Evolutionary conservation across 2,888 invertebrate species (phyloP), one percentile per base, ranked within the genome.

Genomic region (Bibio marci): DNA sequence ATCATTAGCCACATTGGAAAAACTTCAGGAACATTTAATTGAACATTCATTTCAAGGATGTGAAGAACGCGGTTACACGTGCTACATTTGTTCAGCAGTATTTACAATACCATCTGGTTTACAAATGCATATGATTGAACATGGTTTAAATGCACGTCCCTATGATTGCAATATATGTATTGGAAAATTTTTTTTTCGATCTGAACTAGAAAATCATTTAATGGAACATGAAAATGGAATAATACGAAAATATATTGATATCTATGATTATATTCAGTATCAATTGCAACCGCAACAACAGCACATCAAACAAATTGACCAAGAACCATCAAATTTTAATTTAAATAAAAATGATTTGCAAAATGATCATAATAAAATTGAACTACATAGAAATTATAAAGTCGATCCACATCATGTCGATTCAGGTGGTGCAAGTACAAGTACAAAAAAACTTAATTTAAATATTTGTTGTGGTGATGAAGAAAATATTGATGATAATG

Each of bases 1-100:
- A 48, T 71, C 79, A 8, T 70, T 83, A 33, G 76, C 81, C 33
- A 80, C 83, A 2, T 77, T 85, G 0, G 72, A 80, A 28, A 78
- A 87, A 44, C 69, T 92, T 2, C 91, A 88, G 58, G 74, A 78
- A 42, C 91, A 91, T 55, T 67, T 91, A 41, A 90, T 92, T 43
- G 90, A 92, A 51, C 92, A 94, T 58, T 88, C 86, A 1, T 92
- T 88, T 54, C 82, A 82, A 19, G 87, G 86, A 4, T 83, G 82
- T 50, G 76, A 80, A 27, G 76, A 79, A 8, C 55, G 61, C 1
- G 71, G 73, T 27, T 86, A 81, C 55, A 77, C 79, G 4, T 92
- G 92, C 58, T 87, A 87, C 57, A 71, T 91, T 45, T 94, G 92
- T 59, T 81, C 82, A 8, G 75, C 83, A 0, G 76, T 83, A 1